Percentiles rank a stretch among this genome's conserved stretches.
phyloP scores from a whole-genome alignment of 2,113 vertebrate species.

The Telmatochromis sp. region DNA sequence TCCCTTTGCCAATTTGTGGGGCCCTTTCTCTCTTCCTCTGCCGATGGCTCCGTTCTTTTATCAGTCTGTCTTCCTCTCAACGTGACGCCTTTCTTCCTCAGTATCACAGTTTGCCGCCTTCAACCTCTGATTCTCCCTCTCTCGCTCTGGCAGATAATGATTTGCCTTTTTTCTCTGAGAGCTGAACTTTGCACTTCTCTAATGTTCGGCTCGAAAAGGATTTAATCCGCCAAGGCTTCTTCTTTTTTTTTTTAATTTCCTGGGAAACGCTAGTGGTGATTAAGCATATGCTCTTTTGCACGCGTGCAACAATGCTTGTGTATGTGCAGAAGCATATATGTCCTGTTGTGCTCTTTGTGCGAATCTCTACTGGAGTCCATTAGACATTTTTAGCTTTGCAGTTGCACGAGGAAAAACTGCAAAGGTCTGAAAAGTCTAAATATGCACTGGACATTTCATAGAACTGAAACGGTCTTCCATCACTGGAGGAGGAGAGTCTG shows the following conservation, averaged over 20 bases:
- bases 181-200: slow-evolving; percentile 64
- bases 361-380: not conserved
- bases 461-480: not conserved
- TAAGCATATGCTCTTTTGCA: slow-evolving; percentile 38
- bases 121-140: slow-evolving; percentile 44
- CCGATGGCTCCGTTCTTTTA: slow-evolving; percentile 43
- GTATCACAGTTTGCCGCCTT: slow-evolving; percentile 43
- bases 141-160: slow-evolving; percentile 41
- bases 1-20: slow-evolving; percentile 62
- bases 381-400: not conserved
- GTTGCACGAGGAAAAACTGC: no score
- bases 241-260: not conserved
- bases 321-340: not conserved
- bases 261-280: slow-evolving; percentile 55
- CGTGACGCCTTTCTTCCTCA: slow-evolving; percentile 33
- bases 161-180: slow-evolving; percentile 44
- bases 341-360: not conserved
- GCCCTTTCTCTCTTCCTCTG: slow-evolving; percentile 47
- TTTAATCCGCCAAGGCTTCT: slow-evolving; percentile 51
- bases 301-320: not conserved
- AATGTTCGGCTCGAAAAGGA: slow-evolving; percentile 43
- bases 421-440: not conserved
- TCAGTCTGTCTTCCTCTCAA: slow-evolving; percentile 45
- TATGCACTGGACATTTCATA: not conserved
- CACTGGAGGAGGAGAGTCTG: not conserved